Evolutionary conservation across 2,888 invertebrate genomes (phyloP).

Genomic region (Lepas anatifera): DNA sequence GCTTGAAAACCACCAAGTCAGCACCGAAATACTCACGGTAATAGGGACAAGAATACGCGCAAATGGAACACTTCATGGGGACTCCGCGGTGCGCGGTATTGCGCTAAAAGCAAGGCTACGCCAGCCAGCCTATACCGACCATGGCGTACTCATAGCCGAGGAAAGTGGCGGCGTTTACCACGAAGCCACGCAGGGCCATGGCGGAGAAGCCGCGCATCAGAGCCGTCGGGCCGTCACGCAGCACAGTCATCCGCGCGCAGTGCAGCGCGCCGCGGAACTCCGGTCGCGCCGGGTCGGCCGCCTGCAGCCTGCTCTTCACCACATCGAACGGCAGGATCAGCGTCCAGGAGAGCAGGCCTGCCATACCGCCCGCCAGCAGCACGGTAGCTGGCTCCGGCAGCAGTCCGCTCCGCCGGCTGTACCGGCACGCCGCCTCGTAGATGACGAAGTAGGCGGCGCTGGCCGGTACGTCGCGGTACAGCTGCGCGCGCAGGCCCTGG

Average conservation of each 20-base stretch:
- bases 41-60: too few relatives aligned
- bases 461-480: slow-evolving; percentile 46
- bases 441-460: slow-evolving; percentile 48
- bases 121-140: background rate
- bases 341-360: slow-evolving; percentile 47
- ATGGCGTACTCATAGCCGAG: slow-evolving; percentile 38
- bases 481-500: slow-evolving; percentile 35
- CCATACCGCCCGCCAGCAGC: slow-evolving; percentile 1
- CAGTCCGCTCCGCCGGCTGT: background rate
- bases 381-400: background rate
- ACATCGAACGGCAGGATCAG: slow-evolving; percentile 60
- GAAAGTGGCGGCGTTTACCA: slow-evolving; percentile 52
- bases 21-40: too few relatives aligned
- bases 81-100: too few relatives aligned
- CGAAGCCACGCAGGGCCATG: slow-evolving; percentile 50
- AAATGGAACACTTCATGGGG: too few relatives aligned
- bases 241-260: background rate
- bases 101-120: too few relatives aligned
- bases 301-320: slow-evolving; percentile 59
- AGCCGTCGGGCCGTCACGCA: slow-evolving; percentile 41
- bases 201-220: slow-evolving; percentile 51
- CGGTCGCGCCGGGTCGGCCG: slow-evolving; percentile 43
- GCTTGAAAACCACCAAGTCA: too few relatives aligned
- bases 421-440: slow-evolving; percentile 37
- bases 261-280: slow-evolving; percentile 36